These are phyloP conservation scores for Phaenicophaeus curvirostris DNA, from an alignment of 2,797 vertebrate genomes.

Conservation along the genomic window DNA sequence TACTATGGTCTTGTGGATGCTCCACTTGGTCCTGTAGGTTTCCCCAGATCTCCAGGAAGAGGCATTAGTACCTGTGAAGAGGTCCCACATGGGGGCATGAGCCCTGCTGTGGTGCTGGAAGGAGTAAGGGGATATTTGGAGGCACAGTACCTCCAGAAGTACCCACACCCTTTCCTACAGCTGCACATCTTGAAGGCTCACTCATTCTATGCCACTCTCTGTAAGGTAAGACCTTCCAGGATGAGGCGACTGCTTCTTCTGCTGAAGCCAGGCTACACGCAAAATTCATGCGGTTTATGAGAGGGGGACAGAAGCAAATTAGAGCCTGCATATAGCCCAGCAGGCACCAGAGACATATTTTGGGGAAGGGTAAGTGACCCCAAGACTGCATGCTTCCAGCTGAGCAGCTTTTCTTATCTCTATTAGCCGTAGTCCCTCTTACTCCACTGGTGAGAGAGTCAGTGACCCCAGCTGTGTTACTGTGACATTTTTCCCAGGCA, in stretches of 20 bases:
- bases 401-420: background rate
- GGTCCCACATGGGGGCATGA: background rate
- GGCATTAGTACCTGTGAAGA: background rate
- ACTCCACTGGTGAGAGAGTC: background rate
- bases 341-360: background rate
- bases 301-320: background rate
- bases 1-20: background rate
- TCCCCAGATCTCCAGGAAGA: background rate
- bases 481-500: background rate
- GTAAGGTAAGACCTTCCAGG: background rate
- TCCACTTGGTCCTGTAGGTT: background rate
- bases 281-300: background rate
- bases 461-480: background rate
- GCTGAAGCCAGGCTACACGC: background rate
- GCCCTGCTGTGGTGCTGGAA: background rate
- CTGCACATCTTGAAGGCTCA: background rate
- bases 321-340: background rate
- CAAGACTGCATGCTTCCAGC: background rate
- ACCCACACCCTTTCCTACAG: background rate
- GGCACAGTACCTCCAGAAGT: background rate
- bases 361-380: background rate
- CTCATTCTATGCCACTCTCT: background rate
- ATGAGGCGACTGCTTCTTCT: background rate
- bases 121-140: background rate
- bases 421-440: background rate